Base-by-base conservation (phyloP, 2,113 vertebrate species). In the Nannobrachium achirus region DNA sequence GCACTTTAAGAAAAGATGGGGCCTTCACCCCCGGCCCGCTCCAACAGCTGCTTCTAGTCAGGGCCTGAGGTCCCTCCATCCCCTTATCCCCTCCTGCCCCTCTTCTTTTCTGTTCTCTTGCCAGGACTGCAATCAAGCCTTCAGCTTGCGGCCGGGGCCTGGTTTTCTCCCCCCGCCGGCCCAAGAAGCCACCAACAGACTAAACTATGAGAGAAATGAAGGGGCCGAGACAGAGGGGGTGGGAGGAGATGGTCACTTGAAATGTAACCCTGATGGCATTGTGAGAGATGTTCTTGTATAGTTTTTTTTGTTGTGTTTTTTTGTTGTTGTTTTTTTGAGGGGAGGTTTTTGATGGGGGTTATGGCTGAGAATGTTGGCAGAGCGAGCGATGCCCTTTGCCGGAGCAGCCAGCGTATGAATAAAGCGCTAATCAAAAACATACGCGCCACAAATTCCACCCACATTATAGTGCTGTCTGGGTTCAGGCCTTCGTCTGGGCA, bases 21-120 rank as follows among this genome's bases (percentile, higher is more conserved):
- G 86, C 86, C 83, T 82, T 56, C 81, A 88, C 73, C 76, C 81
- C 81, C 67, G 80, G 78, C 84, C 88, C 85, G 80, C 78, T 82
- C 82, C 84, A n/a, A 89, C 95, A 95, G 94, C 93, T 96, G 94
- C 91, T 95, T 95, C 92, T 87, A 94, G 92, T 96, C 93, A 96
- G 88, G 88, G 85, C 90, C 86, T 80, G 75, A 88, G 87, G 89
- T 94, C 90, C 84, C 83, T 70, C 82, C 63, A 76, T 69, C 75
- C 71, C 55, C 74, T 71, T 74, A 80, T 81, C 80, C 81, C 25
- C 78, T 84, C 60, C 83, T 86, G 94, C 92, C 90, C 89, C 87
- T 91, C 68, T 81, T 81, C 83, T 89, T 33, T 94, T 94, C 90
- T 89, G 94, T 94, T 94, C 92, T 93, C 89, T 90, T 92, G 93